Percentiles rank a stretch among this genome's conserved stretches.
Evolutionary conservation across 2,113 vertebrate species (phyloP).

Genomic region (Limanda limanda): DNA sequence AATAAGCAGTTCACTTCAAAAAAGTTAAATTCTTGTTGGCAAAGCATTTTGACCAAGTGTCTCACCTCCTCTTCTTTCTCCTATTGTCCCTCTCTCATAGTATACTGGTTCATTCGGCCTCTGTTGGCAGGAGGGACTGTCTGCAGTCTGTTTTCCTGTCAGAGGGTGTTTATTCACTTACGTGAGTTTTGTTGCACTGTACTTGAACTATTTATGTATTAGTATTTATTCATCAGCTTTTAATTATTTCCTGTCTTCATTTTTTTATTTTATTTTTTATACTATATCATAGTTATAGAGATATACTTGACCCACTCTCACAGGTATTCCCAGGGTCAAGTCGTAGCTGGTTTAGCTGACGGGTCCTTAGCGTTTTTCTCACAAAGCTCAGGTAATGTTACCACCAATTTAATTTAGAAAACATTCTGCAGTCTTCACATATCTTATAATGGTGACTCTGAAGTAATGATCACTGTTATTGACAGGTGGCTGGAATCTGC

Average conservation of each 20-base stretch:
- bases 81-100: conserved; percentile 51
- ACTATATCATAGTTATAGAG: not conserved
- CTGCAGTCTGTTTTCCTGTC: conserved; percentile 77
- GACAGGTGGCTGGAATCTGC: conserved; percentile 81
- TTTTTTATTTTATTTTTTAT: too few species aligned
- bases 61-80: not conserved
- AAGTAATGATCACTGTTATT: conserved; percentile 2
- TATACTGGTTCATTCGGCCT: conserved; percentile 79
- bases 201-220: not conserved
- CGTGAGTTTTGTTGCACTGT: conserved; percentile 64
- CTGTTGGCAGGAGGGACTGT: conserved; percentile 71
- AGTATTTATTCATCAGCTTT: not conserved
- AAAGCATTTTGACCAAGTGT: not conserved
- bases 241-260: not conserved
- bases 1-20: conserved; percentile 34
- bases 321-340: conserved; percentile 77
- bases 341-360: conserved; percentile 82
- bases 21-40: not conserved
- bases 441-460: not conserved
- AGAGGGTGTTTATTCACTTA: conserved; percentile 83
- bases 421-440: not conserved
- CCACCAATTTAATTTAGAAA: too few species aligned
- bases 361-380: conserved; percentile 82
- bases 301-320: not conserved
- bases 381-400: conserved; percentile 73